These are phyloP conservation scores for Troides helena DNA, from an alignment of 2,888 invertebrate genomes.

Conservation along the genomic window DNA sequence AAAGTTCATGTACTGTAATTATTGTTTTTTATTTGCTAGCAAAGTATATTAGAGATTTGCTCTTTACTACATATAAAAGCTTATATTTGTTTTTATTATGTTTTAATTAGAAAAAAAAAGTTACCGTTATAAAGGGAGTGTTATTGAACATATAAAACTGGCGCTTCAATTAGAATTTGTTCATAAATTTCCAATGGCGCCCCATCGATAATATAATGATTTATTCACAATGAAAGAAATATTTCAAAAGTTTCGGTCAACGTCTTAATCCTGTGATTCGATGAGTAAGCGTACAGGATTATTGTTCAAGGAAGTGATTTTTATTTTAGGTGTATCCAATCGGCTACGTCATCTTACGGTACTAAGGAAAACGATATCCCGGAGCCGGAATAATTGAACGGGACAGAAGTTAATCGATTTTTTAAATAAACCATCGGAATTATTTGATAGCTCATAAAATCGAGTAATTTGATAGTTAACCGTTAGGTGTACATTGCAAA, in stretches of 20 bases:
- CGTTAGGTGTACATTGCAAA: conserved; percentile 21
- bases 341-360: conserved; percentile 29
- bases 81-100: not conserved
- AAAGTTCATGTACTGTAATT: too few relatives aligned
- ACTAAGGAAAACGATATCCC: conserved; percentile 22
- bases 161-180: not conserved
- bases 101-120: not conserved
- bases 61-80: too few relatives aligned
- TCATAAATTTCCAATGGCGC: conserved; percentile 2
- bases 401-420: conserved; percentile 22
- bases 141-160: not conserved
- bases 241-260: conserved; percentile 11
- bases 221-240: conserved; percentile 7
- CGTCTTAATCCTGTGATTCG: conserved; percentile 22
- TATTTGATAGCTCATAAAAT: conserved; percentile 19
- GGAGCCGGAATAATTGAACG: conserved; percentile 26
- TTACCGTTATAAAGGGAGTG: not conserved
- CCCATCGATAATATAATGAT: conserved; percentile 5
- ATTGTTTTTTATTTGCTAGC: too few relatives aligned
- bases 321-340: conserved; percentile 24
- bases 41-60: too few relatives aligned
- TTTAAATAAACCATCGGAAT: conserved; percentile 14
- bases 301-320: conserved; percentile 19
- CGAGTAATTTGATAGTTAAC: conserved; percentile 27
- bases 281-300: conserved; percentile 24